These are phyloP conservation scores for Artemia sp. DNA, from an alignment of 2,888 invertebrate genomes.

Conservation along the genomic window DNA sequence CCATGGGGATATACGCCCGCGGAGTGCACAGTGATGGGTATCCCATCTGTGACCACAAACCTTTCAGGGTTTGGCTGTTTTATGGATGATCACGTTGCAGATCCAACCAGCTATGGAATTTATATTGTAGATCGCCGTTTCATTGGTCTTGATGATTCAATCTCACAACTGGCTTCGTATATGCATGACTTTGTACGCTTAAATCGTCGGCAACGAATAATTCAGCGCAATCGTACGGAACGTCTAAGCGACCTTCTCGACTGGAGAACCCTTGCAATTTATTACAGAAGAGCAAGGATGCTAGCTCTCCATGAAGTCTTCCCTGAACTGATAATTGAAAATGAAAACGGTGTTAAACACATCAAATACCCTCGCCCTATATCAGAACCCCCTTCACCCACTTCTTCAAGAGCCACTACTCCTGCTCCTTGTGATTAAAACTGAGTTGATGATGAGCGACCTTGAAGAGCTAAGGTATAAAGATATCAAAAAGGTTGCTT, in stretches of 20 bases:
- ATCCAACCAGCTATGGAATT: slow-evolving; percentile 94
- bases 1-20: slow-evolving; percentile 99
- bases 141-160: slow-evolving; percentile 72
- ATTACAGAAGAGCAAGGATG: slow-evolving; percentile 82
- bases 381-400: slow-evolving; percentile 77
- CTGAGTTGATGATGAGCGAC: slow-evolving; percentile 64
- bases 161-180: slow-evolving; percentile 71
- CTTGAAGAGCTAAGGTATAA: slow-evolving; percentile 22
- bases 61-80: slow-evolving; percentile 95
- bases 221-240: slow-evolving; percentile 93
- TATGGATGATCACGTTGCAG: slow-evolving; percentile 92
- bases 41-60: slow-evolving; percentile 94
- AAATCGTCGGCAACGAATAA: slow-evolving; percentile 84
- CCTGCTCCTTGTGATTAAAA: slow-evolving; percentile 74
- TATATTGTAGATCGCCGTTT: slow-evolving; percentile 90
- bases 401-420: slow-evolving; percentile 64
- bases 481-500: too few relatives aligned
- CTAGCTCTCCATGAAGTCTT: slow-evolving; percentile 70
- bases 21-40: slow-evolving; percentile 99
- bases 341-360: slow-evolving; percentile 42
- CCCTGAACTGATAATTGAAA: slow-evolving; percentile 60
- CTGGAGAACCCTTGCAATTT: slow-evolving; percentile 95
- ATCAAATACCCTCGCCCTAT: slow-evolving; percentile 71
- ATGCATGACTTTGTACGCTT: slow-evolving; percentile 85
- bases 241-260: slow-evolving; percentile 87